Evolutionary conservation across 2,888 invertebrate species (phyloP).

Genomic region (Caenorhabditis angaria): DNA sequence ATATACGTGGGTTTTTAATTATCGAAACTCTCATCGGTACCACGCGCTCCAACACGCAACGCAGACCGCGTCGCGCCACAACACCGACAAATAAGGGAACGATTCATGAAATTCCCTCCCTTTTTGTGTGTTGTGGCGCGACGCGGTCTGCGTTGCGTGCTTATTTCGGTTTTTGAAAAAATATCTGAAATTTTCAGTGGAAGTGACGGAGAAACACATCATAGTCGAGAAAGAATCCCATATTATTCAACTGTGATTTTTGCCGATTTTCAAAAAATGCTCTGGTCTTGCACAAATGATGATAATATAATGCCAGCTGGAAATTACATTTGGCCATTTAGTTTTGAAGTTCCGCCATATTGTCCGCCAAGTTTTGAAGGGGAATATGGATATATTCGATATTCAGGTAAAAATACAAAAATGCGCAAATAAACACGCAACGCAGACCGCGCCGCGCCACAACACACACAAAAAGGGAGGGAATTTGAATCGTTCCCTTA

Average conservation of each 20-base stretch:
- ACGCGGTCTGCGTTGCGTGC: no score
- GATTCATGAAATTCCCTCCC: no score
- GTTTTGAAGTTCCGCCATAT: slow-evolving; percentile 9
- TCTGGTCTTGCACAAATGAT: slow-evolving; percentile 40
- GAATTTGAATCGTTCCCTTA: no score
- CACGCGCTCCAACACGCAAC: no score
- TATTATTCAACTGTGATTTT: slow-evolving; percentile 37
- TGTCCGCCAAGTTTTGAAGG: slow-evolving; percentile 39
- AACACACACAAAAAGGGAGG: no score
- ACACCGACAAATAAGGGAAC: no score
- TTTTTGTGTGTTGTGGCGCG: no score
- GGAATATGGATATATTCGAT: slow-evolving; percentile 24
- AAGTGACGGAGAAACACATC: slow-evolving; percentile 17
- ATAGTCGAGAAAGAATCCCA: slow-evolving; percentile 17
- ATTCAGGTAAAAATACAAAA: no score
- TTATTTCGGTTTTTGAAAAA: no score
- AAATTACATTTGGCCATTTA: slow-evolving; percentile 23
- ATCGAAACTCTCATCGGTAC: not conserved
- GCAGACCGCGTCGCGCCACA: no score
- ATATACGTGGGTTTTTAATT: slow-evolving; percentile 8
- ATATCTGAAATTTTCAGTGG: slow-evolving; percentile 30
- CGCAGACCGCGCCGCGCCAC: no score
- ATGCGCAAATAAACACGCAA: no score
- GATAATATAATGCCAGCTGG: slow-evolving; percentile 36
- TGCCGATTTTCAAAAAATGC: slow-evolving; percentile 16